phyloP scores from a whole-genome alignment of 2,888 invertebrate genomes.

The Ormyrus pomaceus region DNA sequence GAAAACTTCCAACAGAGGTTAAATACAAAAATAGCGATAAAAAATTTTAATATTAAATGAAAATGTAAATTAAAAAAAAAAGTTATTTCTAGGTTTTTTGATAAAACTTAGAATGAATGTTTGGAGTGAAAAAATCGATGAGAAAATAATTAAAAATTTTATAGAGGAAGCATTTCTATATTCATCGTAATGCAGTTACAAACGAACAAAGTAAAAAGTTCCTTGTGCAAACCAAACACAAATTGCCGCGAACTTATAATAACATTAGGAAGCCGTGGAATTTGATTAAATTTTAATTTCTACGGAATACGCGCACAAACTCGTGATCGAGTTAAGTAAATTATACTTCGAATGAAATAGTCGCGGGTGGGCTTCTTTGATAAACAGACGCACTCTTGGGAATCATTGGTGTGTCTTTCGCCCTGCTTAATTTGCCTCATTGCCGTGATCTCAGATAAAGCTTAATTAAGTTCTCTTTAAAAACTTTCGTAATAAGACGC shows the following conservation, averaged over 20 bases:
- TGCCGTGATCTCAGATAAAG: slow-evolving; percentile 9
- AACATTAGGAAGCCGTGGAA: slow-evolving; percentile 58
- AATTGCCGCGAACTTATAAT: slow-evolving; percentile 52
- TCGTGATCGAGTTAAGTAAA: slow-evolving; percentile 65
- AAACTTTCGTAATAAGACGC: slow-evolving; percentile 22
- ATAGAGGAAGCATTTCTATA: too few species aligned
- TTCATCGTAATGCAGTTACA: too few species aligned
- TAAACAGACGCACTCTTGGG: slow-evolving; percentile 64
- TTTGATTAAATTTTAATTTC: slow-evolving; percentile 69
- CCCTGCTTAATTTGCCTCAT: slow-evolving; percentile 42
- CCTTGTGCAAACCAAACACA: slow-evolving; percentile 23
- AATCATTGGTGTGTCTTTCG: slow-evolving; percentile 57
- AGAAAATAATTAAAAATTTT: too few species aligned
- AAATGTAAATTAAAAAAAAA: too few species aligned
- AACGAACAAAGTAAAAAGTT: slow-evolving; percentile 21
- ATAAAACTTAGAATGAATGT: too few species aligned
- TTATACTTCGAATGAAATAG: slow-evolving; percentile 60
- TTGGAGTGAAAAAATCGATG: too few species aligned
- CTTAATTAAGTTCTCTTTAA: slow-evolving; percentile 42
- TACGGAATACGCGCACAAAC: slow-evolving; percentile 55
- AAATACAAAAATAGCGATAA: too few species aligned
- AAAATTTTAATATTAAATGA: too few species aligned
- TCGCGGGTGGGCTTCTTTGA: slow-evolving; percentile 59
- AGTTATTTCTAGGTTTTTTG: too few species aligned
- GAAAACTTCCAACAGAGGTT: too few species aligned